Conservation (phyloP, 2,797 vertebrate genomes). For the Lutjanus campechanus region DNA sequence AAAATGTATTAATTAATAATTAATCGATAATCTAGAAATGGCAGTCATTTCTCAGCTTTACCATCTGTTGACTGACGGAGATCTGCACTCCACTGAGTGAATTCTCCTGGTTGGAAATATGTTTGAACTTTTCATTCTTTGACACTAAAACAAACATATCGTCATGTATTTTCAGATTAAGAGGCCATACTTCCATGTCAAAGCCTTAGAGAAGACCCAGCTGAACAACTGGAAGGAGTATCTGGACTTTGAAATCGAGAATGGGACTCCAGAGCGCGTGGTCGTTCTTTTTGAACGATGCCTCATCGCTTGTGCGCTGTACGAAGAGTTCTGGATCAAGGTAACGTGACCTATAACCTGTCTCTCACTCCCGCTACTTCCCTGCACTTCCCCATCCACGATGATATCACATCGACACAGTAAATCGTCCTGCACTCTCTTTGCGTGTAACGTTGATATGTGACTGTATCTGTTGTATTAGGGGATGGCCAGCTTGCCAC, state of each 20-base stretch:
- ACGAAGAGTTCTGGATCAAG: conserved; percentile 99
- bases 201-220: conserved; percentile 98
- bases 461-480: conserved; percentile 99
- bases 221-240: conserved; percentile 99
- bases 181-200: conserved; percentile 99
- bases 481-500: conserved; percentile 99
- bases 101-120: not conserved
- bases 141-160: not conserved
- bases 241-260: conserved; percentile 99
- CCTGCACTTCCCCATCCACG: conserved; percentile 89
- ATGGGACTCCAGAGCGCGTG: conserved; percentile 95
- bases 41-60: too few relatives aligned
- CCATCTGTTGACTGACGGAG: too few relatives aligned
- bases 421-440: conserved; percentile 96
- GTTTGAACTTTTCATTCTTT: not conserved
- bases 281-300: conserved; percentile 99
- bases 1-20: too few relatives aligned
- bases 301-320: conserved; percentile 98
- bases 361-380: conserved; percentile 72
- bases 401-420: conserved; percentile 95
- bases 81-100: too few relatives aligned
- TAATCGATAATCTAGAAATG: too few relatives aligned
- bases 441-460: conserved; percentile 99
- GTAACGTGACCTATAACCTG: conserved; percentile 83
- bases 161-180: conserved; percentile 89